Evolutionary conservation across 2,797 vertebrate genomes (phyloP).

Genomic region (Ambastaia sidthimunki): DNA sequence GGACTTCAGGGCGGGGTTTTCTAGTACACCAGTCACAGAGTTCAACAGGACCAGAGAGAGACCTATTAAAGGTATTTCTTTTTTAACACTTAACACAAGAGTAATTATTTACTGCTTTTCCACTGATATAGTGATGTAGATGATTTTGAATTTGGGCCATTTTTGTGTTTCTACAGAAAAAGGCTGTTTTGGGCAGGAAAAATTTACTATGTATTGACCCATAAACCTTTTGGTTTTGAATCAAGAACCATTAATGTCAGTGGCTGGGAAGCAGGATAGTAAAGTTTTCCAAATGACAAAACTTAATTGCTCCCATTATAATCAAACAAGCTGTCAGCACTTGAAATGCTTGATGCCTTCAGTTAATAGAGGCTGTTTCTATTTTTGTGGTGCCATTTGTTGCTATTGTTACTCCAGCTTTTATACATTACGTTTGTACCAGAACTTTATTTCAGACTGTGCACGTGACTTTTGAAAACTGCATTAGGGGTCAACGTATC

Average conservation of each 20-base stretch:
- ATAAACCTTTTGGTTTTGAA: not conserved
- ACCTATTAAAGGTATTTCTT: slow-evolving; percentile 85
- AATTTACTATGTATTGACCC: not conserved
- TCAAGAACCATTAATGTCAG: not conserved
- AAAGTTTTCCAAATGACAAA: not conserved
- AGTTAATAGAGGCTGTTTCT: not conserved
- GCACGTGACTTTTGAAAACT: not conserved
- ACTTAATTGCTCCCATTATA: not conserved
- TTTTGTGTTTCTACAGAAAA: too few species aligned
- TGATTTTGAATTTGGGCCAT: too few species aligned
- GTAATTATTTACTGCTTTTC: not conserved
- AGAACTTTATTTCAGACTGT: not conserved
- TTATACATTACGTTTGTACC: not conserved
- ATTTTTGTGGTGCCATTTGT: not conserved
- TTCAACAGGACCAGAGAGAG: slow-evolving; percentile 81
- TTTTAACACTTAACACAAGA: not conserved
- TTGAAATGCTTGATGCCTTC: slow-evolving; percentile 2
- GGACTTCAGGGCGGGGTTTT: slow-evolving; percentile 90
- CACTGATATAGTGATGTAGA: too few species aligned
- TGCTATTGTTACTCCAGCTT: not conserved
- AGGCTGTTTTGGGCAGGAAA: too few species aligned
- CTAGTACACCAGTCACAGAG: slow-evolving; percentile 77
- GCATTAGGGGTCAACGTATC: not conserved
- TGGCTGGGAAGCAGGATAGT: not conserved
- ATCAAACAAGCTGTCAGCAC: not conserved